A percentile compares a stretch with the other conserved stretches of the same genome.
phyloP scores from a whole-genome alignment of 2,888 invertebrate species.

The Ephialtes manifestator region DNA sequence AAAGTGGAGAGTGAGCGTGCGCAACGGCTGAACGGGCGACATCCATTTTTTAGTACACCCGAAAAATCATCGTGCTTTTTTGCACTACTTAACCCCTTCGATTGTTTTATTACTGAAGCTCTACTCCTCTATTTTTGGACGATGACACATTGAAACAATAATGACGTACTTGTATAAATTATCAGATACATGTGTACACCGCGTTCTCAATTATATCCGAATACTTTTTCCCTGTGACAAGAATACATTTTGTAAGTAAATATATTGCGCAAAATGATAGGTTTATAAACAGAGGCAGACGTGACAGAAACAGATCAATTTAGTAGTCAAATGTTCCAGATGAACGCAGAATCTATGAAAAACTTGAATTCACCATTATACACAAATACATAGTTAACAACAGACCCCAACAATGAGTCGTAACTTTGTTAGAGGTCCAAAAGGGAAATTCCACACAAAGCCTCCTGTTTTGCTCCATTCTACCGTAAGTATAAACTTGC shows the following conservation, averaged over 20 bases:
- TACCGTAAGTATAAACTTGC: not conserved
- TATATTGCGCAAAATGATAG: not conserved
- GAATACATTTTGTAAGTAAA: not conserved
- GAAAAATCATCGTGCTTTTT: slow-evolving; percentile 34
- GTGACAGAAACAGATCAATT: not conserved
- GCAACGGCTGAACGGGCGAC: slow-evolving; percentile 39
- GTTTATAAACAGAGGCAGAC: not conserved
- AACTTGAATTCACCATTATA: not conserved
- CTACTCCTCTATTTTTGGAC: slow-evolving; percentile 5
- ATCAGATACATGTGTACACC: not conserved
- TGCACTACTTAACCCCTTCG: slow-evolving; percentile 16
- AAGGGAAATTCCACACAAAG: not conserved
- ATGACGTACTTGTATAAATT: not conserved
- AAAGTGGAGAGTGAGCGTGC: slow-evolving; percentile 32
- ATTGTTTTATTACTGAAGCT: not conserved
- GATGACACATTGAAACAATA: slow-evolving; percentile 16
- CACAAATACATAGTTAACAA: not conserved
- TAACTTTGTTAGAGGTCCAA: not conserved
- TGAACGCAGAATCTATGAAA: not conserved
- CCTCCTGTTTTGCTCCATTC: not conserved
- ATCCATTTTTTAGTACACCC: slow-evolving; percentile 38
- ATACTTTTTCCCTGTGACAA: not conserved
- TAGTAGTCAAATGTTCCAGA: not conserved
- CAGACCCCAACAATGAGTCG: not conserved
- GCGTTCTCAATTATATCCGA: not conserved